These are phyloP conservation scores for Ptychobarbus kaznakovi DNA, from an alignment of 2,797 vertebrate genomes.

Conservation along the genomic window DNA sequence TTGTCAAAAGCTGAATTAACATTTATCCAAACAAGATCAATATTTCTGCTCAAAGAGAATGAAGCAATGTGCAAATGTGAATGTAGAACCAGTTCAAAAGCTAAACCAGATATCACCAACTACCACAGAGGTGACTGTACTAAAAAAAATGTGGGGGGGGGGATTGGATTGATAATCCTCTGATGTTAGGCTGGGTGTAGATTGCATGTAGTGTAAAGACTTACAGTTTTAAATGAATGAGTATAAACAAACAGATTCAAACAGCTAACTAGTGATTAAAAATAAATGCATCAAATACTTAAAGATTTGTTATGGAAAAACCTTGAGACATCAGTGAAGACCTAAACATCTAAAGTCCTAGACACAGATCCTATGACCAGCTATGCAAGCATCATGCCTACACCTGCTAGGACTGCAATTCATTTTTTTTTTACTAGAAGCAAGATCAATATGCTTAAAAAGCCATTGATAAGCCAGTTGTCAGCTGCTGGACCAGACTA, in stretches of 20 bases:
- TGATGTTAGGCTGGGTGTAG: neutral
- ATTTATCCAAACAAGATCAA: neutral
- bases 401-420: no score
- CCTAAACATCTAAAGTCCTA: no score
- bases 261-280: neutral
- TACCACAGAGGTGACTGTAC: neutral
- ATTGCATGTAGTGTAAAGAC: no score
- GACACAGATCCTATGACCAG: no score
- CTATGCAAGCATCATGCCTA: no score
- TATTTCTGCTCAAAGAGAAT: neutral
- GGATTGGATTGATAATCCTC: no score
- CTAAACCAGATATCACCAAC: neutral
- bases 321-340: no score
- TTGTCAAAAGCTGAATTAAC: slow-evolving; percentile 11
- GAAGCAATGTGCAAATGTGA: neutral
- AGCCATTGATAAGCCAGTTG: no score
- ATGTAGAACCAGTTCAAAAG: neutral
- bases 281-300: neutral
- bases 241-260: neutral
- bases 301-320: neutral
- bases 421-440: no score
- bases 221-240: neutral
- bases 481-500: no score
- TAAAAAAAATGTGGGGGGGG: neutral
- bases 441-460: no score